Base-by-base conservation (phyloP, 2,113 vertebrate genomes). In the Eublepharis macularius region DNA sequence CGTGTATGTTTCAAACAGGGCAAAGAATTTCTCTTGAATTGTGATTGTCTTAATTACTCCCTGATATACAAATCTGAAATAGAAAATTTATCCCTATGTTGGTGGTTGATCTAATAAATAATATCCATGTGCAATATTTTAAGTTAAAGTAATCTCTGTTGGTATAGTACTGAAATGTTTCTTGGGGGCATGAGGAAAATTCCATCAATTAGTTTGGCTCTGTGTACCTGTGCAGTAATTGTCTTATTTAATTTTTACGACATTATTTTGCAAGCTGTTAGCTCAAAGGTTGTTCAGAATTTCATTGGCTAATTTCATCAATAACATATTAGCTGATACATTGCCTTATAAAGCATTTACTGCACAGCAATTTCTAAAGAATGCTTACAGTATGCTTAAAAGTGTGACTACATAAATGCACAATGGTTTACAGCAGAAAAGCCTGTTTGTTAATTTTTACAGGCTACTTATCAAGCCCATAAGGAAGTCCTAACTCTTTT, bases 241-340 rank as follows among this genome's bases (percentile, higher is more conserved):
- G 5, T 39, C 87, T 80, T 73, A 26, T 83, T 93, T 94, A 1
- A 16, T 47, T 84, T 93, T 94, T 90, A 87, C 72, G 84, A 5
- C 43, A 78, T 17, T 39, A 60, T 82, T 92, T 92, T 94, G 82
- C 87, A 94, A 89, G 91, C 81, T 79, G 16, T 60, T 83, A 94
- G 80, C 81, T 87, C 90, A 91, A 89, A 79, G 43, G 75, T 85
- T 74, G 89, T 87, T 51, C 76, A 81, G 65, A 24, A 60, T 79
- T 92, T 92, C 92, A 91, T 84, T 82, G 89, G 79, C 69, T 88
- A 29, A 89, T 92, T 80, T 29, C 83, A 89, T 81, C 89, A 92
- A 82, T 81, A 74, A 43, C 85, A 77, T 90, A 65, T 85, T 87
- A 69, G 36, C 84, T 82, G 72, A 90, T 87, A 85, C 86, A 51